These are phyloP conservation scores for Chloroceryle amazona DNA, from an alignment of 2,797 vertebrate species.

Conservation along the genomic window DNA sequence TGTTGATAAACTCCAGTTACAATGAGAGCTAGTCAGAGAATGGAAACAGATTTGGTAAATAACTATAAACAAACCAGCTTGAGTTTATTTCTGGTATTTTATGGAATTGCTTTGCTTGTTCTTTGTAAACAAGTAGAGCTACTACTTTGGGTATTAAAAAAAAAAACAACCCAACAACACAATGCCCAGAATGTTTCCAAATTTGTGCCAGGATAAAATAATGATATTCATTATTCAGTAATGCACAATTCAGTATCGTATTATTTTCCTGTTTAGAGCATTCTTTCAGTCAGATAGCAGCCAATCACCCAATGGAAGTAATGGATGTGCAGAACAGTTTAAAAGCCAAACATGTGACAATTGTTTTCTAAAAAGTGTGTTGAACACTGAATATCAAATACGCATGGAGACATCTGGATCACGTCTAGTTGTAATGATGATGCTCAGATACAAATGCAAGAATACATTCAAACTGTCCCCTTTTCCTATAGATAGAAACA, in stretches of 20 bases:
- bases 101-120: constrained; percentile 40
- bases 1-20: constrained; percentile 68
- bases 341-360: background rate
- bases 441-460: background rate
- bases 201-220: constrained; percentile 27
- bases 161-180: background rate
- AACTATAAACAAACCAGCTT: constrained; percentile 72
- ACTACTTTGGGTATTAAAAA: background rate
- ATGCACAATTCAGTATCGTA: background rate
- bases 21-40: constrained; percentile 63
- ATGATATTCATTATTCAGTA: background rate
- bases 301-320: background rate
- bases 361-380: background rate
- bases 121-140: constrained; percentile 33
- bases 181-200: constrained; percentile 33
- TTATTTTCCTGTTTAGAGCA: background rate
- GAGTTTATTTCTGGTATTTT: constrained; percentile 61
- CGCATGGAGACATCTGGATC: background rate
- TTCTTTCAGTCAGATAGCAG: background rate
- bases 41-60: constrained; percentile 73
- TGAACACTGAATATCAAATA: background rate
- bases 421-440: background rate
- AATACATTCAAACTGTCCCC: background rate
- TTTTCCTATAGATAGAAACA: background rate
- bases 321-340: background rate